Conservation (phyloP, 23 tunicate genomes). For the Halocynthia roretzi region DNA sequence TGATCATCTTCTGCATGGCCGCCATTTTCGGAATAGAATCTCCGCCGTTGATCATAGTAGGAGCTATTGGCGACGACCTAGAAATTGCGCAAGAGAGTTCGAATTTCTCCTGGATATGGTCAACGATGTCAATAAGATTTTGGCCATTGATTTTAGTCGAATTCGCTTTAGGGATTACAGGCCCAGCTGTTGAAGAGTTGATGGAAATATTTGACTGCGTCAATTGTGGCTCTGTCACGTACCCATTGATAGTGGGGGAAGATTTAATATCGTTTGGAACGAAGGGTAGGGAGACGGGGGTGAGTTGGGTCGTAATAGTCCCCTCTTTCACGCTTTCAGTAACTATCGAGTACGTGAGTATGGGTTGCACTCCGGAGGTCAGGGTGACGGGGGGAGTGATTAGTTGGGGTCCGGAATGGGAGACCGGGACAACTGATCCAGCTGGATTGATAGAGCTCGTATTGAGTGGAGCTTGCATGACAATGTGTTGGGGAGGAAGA, state of each 20-base stretch:
- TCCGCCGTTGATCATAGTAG: neutral
- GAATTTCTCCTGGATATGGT: neutral
- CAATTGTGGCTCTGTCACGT: neutral
- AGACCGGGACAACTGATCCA: neutral
- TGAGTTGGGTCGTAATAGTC: neutral
- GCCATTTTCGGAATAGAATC: neutral
- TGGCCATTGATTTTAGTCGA: neutral
- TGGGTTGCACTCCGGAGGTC: constrained; percentile 52
- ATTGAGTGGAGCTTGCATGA: constrained; percentile 2
- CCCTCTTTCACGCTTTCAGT: constrained; percentile 15
- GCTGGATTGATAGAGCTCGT: neutral
- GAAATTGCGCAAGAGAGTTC: too few species aligned
- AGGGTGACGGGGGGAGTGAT: constrained; percentile 38
- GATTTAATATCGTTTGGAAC: neutral
- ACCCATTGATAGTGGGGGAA: neutral
- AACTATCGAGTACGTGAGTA: constrained; percentile 60
- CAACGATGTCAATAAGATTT: neutral
- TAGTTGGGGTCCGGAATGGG: neutral
- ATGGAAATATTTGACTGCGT: neutral
- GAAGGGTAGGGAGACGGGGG: constrained; percentile 1
- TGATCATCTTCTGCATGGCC: too few species aligned
- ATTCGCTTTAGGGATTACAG: neutral
- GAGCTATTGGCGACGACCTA: neutral
- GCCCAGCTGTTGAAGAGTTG: neutral
- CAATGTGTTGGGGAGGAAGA: constrained; percentile 2